Conservation (phyloP, 2,888 invertebrate species). For the Aphodius granarius region DNA sequence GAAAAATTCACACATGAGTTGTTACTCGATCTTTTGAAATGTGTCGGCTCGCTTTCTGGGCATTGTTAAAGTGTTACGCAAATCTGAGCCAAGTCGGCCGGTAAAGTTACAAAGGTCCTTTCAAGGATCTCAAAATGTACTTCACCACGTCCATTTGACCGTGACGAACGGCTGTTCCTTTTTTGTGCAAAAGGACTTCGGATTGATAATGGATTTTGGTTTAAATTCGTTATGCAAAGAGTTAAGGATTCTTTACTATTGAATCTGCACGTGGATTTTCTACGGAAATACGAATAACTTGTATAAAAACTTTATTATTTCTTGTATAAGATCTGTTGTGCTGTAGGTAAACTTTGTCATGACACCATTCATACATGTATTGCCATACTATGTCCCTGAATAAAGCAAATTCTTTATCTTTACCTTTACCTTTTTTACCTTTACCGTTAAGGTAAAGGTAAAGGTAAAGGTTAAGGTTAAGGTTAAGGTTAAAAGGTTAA, state of each 20-base stretch:
- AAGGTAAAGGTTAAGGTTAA: too few relatives aligned
- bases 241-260: not conserved
- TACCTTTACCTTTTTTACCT: too few relatives aligned
- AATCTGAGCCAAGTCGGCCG: constrained; percentile 8
- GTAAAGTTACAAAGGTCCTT: not conserved
- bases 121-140: not conserved
- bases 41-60: constrained; percentile 1
- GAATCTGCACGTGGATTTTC: not conserved
- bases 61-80: constrained; percentile 18
- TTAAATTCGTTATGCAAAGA: not conserved
- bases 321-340: too few relatives aligned
- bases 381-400: too few relatives aligned
- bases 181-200: not conserved
- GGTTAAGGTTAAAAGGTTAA: too few relatives aligned
- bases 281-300: not conserved
- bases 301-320: not conserved
- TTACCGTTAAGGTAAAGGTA: too few relatives aligned
- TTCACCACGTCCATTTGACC: not conserved
- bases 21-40: constrained; percentile 17
- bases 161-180: not conserved
- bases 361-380: too few relatives aligned
- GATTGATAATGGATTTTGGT: not conserved
- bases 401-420: too few relatives aligned
- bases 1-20: constrained; percentile 24
- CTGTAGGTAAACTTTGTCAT: too few relatives aligned